Percentiles rank a stretch among this genome's conserved stretches.
phyloP scores from a whole-genome alignment of 2,797 vertebrate species.

The Knipowitschia caucasica region DNA sequence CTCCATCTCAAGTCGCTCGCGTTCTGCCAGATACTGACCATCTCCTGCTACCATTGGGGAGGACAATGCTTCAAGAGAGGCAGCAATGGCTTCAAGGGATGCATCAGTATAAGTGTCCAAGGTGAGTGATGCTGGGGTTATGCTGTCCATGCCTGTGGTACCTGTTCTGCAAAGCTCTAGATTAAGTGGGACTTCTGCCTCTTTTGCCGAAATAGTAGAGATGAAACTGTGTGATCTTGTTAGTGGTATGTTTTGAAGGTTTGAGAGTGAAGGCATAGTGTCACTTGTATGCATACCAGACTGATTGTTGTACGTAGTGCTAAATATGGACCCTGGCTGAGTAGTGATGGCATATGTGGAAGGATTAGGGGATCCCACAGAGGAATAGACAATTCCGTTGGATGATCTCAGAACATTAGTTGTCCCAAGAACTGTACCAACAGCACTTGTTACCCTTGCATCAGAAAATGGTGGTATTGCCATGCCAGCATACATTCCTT shows the following conservation, averaged over 20 bases:
- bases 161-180: slow-evolving; percentile 79
- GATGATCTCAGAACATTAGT: slow-evolving; percentile 92
- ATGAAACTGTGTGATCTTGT: slow-evolving; percentile 91
- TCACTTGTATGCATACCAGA: slow-evolving; percentile 87
- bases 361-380: slow-evolving; percentile 91
- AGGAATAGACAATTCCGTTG: slow-evolving; percentile 97
- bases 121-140: slow-evolving; percentile 76
- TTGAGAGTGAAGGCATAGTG: slow-evolving; percentile 84
- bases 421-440: slow-evolving; percentile 80
- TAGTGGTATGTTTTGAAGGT: slow-evolving; percentile 84
- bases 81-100: slow-evolving; percentile 80
- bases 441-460: slow-evolving; percentile 82
- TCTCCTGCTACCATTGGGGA: slow-evolving; percentile 87
- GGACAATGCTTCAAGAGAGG: slow-evolving; percentile 86
- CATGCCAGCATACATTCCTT: slow-evolving; percentile 86
- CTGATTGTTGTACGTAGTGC: slow-evolving; percentile 85
- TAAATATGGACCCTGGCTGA: slow-evolving; percentile 97
- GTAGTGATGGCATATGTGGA: slow-evolving; percentile 97
- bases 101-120: slow-evolving; percentile 88
- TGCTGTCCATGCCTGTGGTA: slow-evolving; percentile 57
- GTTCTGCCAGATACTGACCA: slow-evolving; percentile 90
- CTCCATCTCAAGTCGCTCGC: slow-evolving; percentile 94
- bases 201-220: slow-evolving; percentile 81
- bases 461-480: slow-evolving; percentile 94
- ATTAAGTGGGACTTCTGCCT: slow-evolving; percentile 73